Percentiles rank a stretch among this genome's conserved stretches.
Conservation (phyloP, 2,113 vertebrate species). For the Camelus dromedarius region DNA sequence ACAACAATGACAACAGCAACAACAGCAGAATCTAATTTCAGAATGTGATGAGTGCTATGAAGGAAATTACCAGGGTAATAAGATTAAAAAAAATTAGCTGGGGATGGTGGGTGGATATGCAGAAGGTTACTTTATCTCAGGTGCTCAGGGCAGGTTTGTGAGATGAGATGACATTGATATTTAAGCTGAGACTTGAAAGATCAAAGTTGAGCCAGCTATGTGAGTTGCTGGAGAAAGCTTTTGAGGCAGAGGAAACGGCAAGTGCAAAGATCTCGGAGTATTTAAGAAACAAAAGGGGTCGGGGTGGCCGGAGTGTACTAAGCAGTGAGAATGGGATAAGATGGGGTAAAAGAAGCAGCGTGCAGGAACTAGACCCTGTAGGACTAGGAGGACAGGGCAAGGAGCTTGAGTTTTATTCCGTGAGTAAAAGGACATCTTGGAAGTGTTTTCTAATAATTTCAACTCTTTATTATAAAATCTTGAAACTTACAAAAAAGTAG, state of each 20-base stretch:
- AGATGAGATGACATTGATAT: not conserved
- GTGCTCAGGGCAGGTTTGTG: not conserved
- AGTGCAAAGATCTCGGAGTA: not conserved
- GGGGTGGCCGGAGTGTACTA: rapidly evolving
- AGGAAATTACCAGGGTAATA: not conserved
- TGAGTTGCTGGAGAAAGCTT: not conserved
- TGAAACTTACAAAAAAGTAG: not conserved
- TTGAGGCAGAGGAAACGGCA: not conserved
- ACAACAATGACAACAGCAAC: not conserved
- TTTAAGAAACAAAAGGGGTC: not conserved
- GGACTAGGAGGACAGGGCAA: not conserved
- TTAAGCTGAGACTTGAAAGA: not conserved
- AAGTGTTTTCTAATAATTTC: not conserved
- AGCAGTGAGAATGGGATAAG: not conserved
- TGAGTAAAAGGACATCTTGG: not conserved
- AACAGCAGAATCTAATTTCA: not conserved
- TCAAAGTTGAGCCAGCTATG: not conserved
- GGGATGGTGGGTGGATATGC: not conserved
- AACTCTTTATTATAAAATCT: not conserved
- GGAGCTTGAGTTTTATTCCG: not conserved
- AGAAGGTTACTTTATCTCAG: not conserved
- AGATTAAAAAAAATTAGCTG: not conserved
- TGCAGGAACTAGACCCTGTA: rapidly evolving
- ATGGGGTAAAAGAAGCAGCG: not conserved
- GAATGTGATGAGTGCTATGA: not conserved